Evolutionary conservation across 2,113 vertebrate species (phyloP), one percentile per base, ranked within the genome.

Genomic region (Caranx ignobilis): DNA sequence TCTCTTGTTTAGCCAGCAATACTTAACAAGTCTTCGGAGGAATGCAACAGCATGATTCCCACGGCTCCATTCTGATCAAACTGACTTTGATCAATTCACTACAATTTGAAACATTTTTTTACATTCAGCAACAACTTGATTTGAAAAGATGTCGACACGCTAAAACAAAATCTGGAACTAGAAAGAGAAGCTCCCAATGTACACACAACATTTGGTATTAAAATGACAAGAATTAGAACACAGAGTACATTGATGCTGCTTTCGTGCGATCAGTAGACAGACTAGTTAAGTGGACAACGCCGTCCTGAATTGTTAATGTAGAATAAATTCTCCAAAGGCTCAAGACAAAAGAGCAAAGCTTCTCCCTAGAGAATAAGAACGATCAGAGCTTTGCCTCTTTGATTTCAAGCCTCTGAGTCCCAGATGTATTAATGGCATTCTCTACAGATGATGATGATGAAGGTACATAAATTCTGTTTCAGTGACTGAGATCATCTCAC

Each of bases 161-260:
- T 54, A 71, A 75, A 47, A 63, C 54, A 56, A 15, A 70, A 54
- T n/a, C 15, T 5, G 18, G 13, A 39, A 60, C 62, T 37, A 75
- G 32, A 84, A 86, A 85, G 82, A 82, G 19, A 73, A 6, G 11
- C 31, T 86, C 78, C 72, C 75, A 81, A 21, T 21, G 69, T 83
- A 87, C 64, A 56, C 12, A 43, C 13, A 32, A n/a, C 15, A 72
- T 67, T 57, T 63, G 43, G 11, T 34, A 11, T 74, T 16, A 37
- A 74, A 65, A 63, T 21, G 10, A 43, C 71, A 65, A 74, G 67
- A 77, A 74, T 63, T 39, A 79, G 54, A 80, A 78, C 71, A 72
- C 57, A 75, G 19, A 76, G 62, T 19, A 55, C 81, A 87, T 77
- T 79, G 63, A 69, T 77, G 48, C 72, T 61, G 76, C 62, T 79